Percentiles rank a stretch among this genome's conserved stretches.
Evolutionary conservation across 2,797 vertebrate species (phyloP).

Genomic region (Huso huso): DNA sequence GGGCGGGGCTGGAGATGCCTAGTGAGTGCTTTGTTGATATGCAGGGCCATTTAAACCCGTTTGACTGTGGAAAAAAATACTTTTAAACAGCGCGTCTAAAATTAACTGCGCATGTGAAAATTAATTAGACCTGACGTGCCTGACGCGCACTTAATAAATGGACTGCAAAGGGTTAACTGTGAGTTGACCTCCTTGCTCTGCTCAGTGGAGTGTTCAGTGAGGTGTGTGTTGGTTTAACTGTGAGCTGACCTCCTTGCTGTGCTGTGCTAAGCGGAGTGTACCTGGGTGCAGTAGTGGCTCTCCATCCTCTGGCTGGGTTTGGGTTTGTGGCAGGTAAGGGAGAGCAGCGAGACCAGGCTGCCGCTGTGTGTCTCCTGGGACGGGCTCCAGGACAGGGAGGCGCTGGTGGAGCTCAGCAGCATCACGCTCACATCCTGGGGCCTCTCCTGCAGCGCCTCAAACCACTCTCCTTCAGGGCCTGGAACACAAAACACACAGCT

Average conservation of each 20-base stretch:
- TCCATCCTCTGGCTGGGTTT: slow-evolving; percentile 85
- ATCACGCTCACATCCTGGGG: slow-evolving; percentile 69
- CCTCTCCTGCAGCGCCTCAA: slow-evolving; percentile 77
- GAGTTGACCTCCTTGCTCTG: background rate
- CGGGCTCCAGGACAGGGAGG: slow-evolving; percentile 71
- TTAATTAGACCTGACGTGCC: too few species aligned
- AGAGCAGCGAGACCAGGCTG: slow-evolving; percentile 80
- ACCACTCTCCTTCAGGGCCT: slow-evolving; percentile 72
- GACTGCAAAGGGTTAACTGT: too few species aligned
- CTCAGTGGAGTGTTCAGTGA: slow-evolving; percentile 2
- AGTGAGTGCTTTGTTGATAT: too few species aligned
- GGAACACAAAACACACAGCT: background rate
- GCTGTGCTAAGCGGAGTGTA: slow-evolving; percentile 25
- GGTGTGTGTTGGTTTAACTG: too few species aligned
- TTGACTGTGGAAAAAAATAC: too few species aligned
- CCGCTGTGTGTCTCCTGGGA: slow-evolving; percentile 55
- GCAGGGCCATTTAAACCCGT: too few species aligned
- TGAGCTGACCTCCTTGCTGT: too few species aligned
- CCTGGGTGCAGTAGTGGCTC: slow-evolving; percentile 79
- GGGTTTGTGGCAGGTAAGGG: slow-evolving; percentile 80
- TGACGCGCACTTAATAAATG: too few species aligned
- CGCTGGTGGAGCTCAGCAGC: slow-evolving; percentile 71
- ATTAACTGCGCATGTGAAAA: too few species aligned
- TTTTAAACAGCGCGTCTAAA: too few species aligned
- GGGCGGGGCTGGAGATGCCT: too few species aligned